Base-by-base conservation (phyloP, 1,140 invertebrate species). In the Maconellicoccus hirsutus region DNA sequence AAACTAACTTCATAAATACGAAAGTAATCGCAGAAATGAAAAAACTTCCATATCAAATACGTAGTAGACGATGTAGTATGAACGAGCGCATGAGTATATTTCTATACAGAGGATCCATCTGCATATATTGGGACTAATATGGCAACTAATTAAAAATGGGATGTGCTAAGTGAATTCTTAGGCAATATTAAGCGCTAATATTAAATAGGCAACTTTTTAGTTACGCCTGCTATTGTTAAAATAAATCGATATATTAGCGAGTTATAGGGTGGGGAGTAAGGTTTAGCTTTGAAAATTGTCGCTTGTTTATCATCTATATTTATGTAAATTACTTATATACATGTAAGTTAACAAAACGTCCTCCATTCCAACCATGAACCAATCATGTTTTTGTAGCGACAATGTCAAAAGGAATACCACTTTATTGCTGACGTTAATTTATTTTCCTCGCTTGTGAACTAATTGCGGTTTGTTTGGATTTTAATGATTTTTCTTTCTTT, bases 221-320 rank as follows among this genome's bases (percentile, higher is more conserved):
- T 52, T 19, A 52, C 42, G 42, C 42, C 42, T 52, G 42, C 42
- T 52, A 52, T 52, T 52, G 42, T 52, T 19, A 16, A 52, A 19
- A 52, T 52, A 19, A 16, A 52, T 52, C 12, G 10, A 8, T 52
- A 52, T 52, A 52, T 52, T 33, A 33, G 42, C 42, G 2, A 52
- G n/a, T 8, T 52, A 52, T 16, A 16, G 16, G n/a, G 42, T 52
- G 42, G 42, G 42, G 42, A 8, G 4, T 33, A 33, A 52, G 42
- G 29, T 52, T 16, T 14, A 16, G n/a, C 12, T 52, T 52, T 52
- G 42, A 52, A 52, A 52, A 52, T 52, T 52, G 42, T 52, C 42
- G n/a, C 42, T 52, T 52, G 42, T 52, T 52, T 52, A 52, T 52
- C 42, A 52, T 52, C 42, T 52, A 52, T 52, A 52, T 52, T 52